phyloP scores from a whole-genome alignment of 2,888 invertebrate genomes.

The Melipona bicolor region DNA sequence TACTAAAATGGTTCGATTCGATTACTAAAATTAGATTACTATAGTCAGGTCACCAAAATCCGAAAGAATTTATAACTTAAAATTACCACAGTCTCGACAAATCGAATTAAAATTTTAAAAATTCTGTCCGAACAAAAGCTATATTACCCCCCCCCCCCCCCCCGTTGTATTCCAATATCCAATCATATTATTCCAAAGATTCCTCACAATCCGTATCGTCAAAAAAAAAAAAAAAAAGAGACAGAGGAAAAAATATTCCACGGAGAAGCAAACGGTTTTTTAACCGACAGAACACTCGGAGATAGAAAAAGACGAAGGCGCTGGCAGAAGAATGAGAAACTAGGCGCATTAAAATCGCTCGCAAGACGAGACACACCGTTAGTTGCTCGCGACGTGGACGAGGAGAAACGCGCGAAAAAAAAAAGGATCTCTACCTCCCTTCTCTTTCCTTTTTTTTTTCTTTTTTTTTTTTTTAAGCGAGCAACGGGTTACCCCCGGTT shows the following conservation, averaged over 20 bases:
- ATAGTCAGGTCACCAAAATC: no score
- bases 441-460: conserved; percentile 44
- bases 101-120: no score
- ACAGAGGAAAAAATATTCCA: conserved; percentile 34
- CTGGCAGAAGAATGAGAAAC: conserved; percentile 46
- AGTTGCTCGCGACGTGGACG: conserved; percentile 35
- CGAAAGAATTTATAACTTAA: no score
- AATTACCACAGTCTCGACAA: no score
- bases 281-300: conserved; percentile 29
- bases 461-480: conserved; percentile 14
- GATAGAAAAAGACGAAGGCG: conserved; percentile 13
- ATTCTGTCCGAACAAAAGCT: no score
- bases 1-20: no score
- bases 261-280: conserved; percentile 44
- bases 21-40: no score
- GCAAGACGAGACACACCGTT: conserved; percentile 71
- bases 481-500: conserved; percentile 72
- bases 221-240: conserved; percentile 19
- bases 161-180: no score
- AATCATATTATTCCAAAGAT: no score
- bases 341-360: conserved; percentile 70
- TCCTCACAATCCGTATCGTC: no score
- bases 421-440: conserved; percentile 45
- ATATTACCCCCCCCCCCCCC: no score
- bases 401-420: conserved; percentile 57